Base-by-base conservation (phyloP, 1,140 invertebrate species). In the Drosophila triauraria region DNA sequence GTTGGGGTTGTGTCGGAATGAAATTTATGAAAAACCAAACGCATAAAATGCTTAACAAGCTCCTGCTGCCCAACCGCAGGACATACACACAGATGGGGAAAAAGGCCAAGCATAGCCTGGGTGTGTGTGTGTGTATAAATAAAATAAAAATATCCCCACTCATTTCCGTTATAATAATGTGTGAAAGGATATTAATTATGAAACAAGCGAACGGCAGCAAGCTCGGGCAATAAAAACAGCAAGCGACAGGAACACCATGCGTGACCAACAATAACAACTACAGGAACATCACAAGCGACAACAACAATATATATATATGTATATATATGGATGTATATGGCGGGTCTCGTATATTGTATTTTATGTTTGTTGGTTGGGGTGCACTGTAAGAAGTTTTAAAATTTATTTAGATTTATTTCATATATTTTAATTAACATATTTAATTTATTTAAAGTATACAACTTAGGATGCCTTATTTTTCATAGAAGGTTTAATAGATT, bases 151-250 rank as follows among this genome's bases (percentile, higher is more conserved):
- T 67, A 53, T 72, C 68, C 61, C 68, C 72, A 63, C 81, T 82
- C 67, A 78, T 88, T 90, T 85, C 78, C 85, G 78, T 90, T 82
- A 85, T 90, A 90, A 90, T 90, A 90, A 90, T 90, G 85, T 90
- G 85, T 85, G 85, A 90, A 90, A 85, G 85, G 85, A 90, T 90
- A 90, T 90, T 90, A 90, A 90, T 90, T 90, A 90, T 90, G 85
- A 90, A 90, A 90, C 78, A 90, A 90, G 85, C 81, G 70, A 90
- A 77, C 56, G 78, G 70, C 81, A 88, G 85, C 85, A 88, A 88
- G 74, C 64, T 40, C 38, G 74, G 78, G 80, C 85, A 90, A 88
- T 90, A 88, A 88, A 84, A 88, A 90, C 84, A 88, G 84, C 84
- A 71, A 90, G 85, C 80, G 84, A 78, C 84, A 84, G 77, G 63